A percentile compares a stretch with the other conserved stretches of the same genome.
These are phyloP conservation scores for Platyura marginata DNA, from an alignment of 1,140 invertebrate genomes.

Conservation along the genomic window DNA sequence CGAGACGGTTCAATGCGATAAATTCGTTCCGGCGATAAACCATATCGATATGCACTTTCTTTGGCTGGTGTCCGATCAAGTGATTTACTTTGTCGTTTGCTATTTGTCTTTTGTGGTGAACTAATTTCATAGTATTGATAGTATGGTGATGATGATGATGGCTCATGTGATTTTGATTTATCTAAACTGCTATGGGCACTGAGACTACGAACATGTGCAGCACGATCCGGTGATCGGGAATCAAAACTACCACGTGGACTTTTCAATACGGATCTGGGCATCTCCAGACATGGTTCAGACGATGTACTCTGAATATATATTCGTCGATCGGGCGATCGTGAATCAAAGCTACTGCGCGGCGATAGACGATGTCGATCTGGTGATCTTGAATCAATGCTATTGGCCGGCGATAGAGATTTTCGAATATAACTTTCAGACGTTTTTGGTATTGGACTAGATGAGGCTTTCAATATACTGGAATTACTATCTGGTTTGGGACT, in stretches of 20 bases:
- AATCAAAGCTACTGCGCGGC: slow-evolving; percentile 22
- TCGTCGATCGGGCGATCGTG: slow-evolving; percentile 7
- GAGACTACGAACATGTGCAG: slow-evolving; percentile 16
- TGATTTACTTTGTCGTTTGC: slow-evolving; percentile 16
- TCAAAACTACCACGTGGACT: slow-evolving; percentile 8
- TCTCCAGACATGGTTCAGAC: slow-evolving; percentile 18
- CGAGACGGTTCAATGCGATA: slow-evolving; percentile 15
- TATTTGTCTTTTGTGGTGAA: neutral
- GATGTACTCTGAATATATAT: slow-evolving; percentile 4
- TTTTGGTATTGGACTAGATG: slow-evolving; percentile 6
- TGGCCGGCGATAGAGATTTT: slow-evolving; percentile 16
- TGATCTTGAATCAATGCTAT: slow-evolving; percentile 19
- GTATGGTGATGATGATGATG: too few species aligned
- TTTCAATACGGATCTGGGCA: slow-evolving; percentile 9
- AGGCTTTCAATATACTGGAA: neutral
- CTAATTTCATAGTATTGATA: slow-evolving; percentile 24
- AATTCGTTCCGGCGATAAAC: slow-evolving; percentile 18
- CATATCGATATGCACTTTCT: slow-evolving; percentile 20
- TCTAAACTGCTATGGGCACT: slow-evolving; percentile 22
- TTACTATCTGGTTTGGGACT: slow-evolving; percentile 10
- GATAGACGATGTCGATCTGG: slow-evolving; percentile 17
- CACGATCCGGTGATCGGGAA: slow-evolving; percentile 8
- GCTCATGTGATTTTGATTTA: slow-evolving; percentile 11
- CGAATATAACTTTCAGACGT: slow-evolving; percentile 21
- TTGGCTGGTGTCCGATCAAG: slow-evolving; percentile 19